Evolutionary conservation across 2,888 invertebrate genomes (phyloP), one percentile per base, ranked within the genome.

Genomic region (Coenonympha glycerion): DNA sequence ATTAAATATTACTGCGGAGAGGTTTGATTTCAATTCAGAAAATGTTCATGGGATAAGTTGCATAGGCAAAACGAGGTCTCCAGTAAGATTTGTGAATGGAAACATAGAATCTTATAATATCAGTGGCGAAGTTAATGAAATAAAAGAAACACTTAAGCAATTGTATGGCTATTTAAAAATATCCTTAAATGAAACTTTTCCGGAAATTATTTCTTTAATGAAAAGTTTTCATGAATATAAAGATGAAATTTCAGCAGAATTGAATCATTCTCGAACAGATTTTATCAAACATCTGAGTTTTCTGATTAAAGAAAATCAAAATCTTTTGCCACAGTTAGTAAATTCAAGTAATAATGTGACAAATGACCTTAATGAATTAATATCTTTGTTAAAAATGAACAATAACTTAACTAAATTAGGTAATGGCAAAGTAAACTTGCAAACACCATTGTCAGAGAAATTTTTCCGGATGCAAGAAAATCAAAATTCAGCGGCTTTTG

Each of bases 11-110:
- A 54, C 52, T 18, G 50, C 57, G 5, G 36, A 54, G 21, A 31
- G 26, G 11, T 49, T 42, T 19, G 53, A 55, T 34, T 53, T 31
- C 26, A 39, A 47, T 51, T 34, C 33, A 16, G 57, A 59, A 36
- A 59, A 59, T 47, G 40, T 59, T 16, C 15, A 55, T 16, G 59
- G 59, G n/a, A 54, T 57, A 3, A 39, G 36, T 19, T 59, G 59
- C 13, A n/a, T n/a, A n/a, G n/a, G n/a, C n/a, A 50, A 16, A 44
- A 39, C 44, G 30, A 26, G 21, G 47, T 6, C 19, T 21, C 19
- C 16, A 16, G 42, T 18, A 4, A 15, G 11, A 42, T 21, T 3
- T 37, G 2, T 22, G 37, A 24, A 28, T 37, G 28, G 40, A 48
- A 40, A n/a, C 33, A 26, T 11, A 6, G n/a, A n/a, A 24, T 22